Percentiles rank a stretch among this genome's conserved stretches.
Conservation (phyloP, 2,113 vertebrate genomes). For the Otus sunia region DNA sequence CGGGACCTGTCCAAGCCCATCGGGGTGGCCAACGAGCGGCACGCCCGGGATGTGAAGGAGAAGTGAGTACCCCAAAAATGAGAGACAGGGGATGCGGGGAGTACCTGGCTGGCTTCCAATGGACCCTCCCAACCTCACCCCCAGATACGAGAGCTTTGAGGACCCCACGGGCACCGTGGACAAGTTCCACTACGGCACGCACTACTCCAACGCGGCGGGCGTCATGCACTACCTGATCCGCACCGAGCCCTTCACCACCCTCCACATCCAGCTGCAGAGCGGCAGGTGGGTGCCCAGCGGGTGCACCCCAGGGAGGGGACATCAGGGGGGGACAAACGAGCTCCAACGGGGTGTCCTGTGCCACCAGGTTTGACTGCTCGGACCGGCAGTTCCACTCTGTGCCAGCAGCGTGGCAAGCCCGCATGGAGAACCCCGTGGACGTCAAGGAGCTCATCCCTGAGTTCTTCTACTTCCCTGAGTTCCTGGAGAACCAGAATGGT, state of each 20-base stretch:
- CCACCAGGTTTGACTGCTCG: constrained; percentile 91
- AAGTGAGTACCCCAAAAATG: constrained; percentile 76
- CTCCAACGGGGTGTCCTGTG: background rate
- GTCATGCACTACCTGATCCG: constrained; percentile 99
- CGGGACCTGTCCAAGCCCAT: constrained; percentile 96
- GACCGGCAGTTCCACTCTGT: constrained; percentile 97
- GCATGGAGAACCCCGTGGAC: constrained; percentile 94
- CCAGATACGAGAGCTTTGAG: constrained; percentile 96
- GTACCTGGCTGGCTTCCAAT: fast-evolving
- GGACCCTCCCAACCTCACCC: fast-evolving
- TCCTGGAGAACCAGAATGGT: constrained; percentile 96
- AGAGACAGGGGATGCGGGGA: fast-evolving
- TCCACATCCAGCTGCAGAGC: constrained; percentile 97
- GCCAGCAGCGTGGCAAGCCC: constrained; percentile 93
- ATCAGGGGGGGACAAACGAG: fast-evolving
- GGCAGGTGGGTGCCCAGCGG: constrained; percentile 76
- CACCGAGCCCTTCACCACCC: constrained; percentile 92
- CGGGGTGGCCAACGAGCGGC: constrained; percentile 91
- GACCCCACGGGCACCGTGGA: constrained; percentile 91
- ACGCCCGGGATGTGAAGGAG: constrained; percentile 91
- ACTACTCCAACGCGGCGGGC: constrained; percentile 97
- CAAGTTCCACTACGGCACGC: constrained; percentile 98
- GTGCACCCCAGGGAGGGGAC: fast-evolving
- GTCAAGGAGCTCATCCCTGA: constrained; percentile 98
- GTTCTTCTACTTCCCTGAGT: constrained; percentile 97